Conservation (phyloP, 2,797 vertebrate species). For the Sylvilagus floridanus region DNA sequence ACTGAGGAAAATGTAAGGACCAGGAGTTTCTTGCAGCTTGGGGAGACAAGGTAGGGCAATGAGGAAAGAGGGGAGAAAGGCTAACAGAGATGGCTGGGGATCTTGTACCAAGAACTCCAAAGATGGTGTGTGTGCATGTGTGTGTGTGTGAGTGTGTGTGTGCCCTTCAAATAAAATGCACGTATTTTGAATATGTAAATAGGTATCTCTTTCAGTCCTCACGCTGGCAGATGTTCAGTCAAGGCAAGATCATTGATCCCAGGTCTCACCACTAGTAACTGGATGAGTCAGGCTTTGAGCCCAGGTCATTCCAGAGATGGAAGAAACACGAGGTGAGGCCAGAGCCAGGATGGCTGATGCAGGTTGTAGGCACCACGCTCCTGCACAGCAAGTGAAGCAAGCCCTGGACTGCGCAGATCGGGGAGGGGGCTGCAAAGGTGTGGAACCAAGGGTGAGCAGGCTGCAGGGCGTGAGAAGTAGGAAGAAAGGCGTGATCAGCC, state of each 20-base stretch:
- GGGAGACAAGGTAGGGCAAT: not conserved
- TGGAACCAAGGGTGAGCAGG: not conserved
- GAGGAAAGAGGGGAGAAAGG: not conserved
- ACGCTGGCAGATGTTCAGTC: not conserved
- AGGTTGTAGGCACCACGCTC: not conserved
- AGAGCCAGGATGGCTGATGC: not conserved
- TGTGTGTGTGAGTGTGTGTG: too few species aligned
- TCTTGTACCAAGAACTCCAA: not conserved
- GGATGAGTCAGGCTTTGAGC: not conserved
- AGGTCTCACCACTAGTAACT: not conserved
- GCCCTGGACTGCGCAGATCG: too few species aligned
- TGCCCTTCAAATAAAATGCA: too few species aligned
- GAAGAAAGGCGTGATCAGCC: not conserved
- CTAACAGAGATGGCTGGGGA: not conserved
- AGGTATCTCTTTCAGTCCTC: not conserved
- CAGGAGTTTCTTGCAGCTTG: not conserved
- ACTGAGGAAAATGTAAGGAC: not conserved
- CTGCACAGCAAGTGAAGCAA: not conserved
- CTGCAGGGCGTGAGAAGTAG: not conserved
- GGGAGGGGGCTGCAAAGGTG: not conserved
- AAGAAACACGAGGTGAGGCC: not conserved
- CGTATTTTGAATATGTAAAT: too few species aligned
- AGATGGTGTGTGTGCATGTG: not conserved
- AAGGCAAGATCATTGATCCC: not conserved
- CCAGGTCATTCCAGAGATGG: conserved; percentile 14